Evolutionary conservation across 37 sponge, comb jelly and placozoan genomes (phyloP).

Genomic region (Amphimedon queenslandica): DNA sequence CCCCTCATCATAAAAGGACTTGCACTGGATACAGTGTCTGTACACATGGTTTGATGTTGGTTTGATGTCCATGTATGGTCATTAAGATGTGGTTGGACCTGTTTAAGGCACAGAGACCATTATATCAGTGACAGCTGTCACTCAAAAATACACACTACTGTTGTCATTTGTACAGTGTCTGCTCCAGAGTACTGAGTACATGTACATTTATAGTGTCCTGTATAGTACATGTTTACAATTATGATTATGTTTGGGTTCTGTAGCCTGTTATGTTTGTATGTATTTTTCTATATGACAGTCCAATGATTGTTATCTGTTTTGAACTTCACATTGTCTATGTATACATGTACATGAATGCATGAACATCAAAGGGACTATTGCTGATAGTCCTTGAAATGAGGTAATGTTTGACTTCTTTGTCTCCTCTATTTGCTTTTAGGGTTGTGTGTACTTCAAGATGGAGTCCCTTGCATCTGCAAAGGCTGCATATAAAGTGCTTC

Average conservation of each 20-base stretch:
- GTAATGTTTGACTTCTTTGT: not conserved
- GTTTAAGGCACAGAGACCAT: too few relatives aligned
- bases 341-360: not conserved
- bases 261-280: not conserved
- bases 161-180: not conserved
- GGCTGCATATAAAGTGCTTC: slow-evolving; percentile 60
- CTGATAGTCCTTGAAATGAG: too few relatives aligned
- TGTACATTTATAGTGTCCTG: not conserved
- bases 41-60: too few relatives aligned
- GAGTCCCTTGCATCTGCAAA: slow-evolving; percentile 50
- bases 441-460: slow-evolving; percentile 86
- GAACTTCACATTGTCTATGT: not conserved
- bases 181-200: not conserved
- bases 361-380: too few relatives aligned
- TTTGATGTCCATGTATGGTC: not conserved
- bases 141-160: not conserved
- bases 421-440: slow-evolving; percentile 20
- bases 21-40: too few relatives aligned
- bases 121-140: too few relatives aligned
- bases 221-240: not conserved
- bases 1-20: too few relatives aligned
- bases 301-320: not conserved
- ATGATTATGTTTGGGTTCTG: slow-evolving; percentile 1
- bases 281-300: not conserved
- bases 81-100: too few relatives aligned